Evolutionary conservation across 2,888 invertebrate genomes (phyloP).

Genomic region (Unio delphinus): DNA sequence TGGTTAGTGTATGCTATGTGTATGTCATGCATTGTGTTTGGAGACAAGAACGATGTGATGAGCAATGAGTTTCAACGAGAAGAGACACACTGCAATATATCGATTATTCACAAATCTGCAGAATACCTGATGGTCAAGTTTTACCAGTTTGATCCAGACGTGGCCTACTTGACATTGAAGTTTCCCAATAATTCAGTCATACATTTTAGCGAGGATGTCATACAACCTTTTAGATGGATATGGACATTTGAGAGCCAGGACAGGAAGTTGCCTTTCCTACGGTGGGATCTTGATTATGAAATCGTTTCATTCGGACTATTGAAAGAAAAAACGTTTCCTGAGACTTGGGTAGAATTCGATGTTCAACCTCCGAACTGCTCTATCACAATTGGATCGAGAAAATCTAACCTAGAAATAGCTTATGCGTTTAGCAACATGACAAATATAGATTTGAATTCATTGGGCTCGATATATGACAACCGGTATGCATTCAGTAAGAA

Average conservation of each 20-base stretch:
- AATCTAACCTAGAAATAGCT: constrained; percentile 7
- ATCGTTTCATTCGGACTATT: constrained; percentile 20
- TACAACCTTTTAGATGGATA: constrained; percentile 8
- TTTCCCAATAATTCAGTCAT: no score
- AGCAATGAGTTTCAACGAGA: no score
- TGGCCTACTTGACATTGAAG: no score
- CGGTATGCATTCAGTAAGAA: constrained; percentile 3
- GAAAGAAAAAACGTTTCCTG: constrained; percentile 10
- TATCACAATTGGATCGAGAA: constrained; percentile 9
- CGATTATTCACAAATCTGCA: no score
- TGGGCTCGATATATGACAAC: no score
- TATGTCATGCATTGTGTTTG: no score
- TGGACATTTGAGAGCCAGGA: constrained; percentile 19
- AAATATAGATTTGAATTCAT: constrained; percentile 6
- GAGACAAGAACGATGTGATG: no score
- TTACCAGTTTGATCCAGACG: no score
- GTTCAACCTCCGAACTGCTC: constrained; percentile 11
- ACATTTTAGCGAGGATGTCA: no score
- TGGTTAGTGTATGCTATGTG: no score
- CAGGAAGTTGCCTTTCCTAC: constrained; percentile 20
- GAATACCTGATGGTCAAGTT: no score
- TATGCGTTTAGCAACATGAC: constrained; percentile 16
- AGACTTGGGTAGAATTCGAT: constrained; percentile 3
- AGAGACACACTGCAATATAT: no score
- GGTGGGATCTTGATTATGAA: constrained; percentile 20